These are phyloP conservation scores for Acromyrmex echinatior DNA, from an alignment of 1,140 invertebrate genomes.

Conservation along the genomic window DNA sequence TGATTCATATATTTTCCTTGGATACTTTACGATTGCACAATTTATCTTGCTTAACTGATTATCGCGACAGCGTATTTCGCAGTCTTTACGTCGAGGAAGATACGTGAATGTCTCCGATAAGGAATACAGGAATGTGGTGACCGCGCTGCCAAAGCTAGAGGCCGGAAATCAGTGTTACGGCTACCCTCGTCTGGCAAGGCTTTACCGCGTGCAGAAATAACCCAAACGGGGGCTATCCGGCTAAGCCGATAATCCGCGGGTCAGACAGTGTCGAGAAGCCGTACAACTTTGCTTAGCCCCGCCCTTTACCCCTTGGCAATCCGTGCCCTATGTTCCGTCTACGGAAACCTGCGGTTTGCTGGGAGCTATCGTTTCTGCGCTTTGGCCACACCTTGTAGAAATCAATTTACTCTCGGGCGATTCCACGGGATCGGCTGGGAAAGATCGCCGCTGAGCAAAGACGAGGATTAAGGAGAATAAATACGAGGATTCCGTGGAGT, in stretches of 20 bases:
- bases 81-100: conserved; percentile 1
- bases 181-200: conserved; percentile 72
- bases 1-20: not conserved
- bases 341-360: conserved; percentile 53
- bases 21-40: not conserved
- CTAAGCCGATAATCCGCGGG: conserved; percentile 86
- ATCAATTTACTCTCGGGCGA: conserved; percentile 57
- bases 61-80: conserved; percentile 20
- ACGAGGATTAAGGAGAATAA: conserved; percentile 46
- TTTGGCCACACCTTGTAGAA: conserved; percentile 47
- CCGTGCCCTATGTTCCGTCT: conserved; percentile 1
- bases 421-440: conserved; percentile 34
- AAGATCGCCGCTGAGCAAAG: conserved; percentile 43
- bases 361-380: conserved; percentile 57
- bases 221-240: conserved; percentile 72
- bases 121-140: conserved; percentile 32
- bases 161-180: conserved; percentile 75
- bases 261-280: conserved; percentile 86
- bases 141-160: conserved; percentile 35
- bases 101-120: conserved; percentile 15
- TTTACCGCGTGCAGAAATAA: conserved; percentile 78
- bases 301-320: conserved; percentile 28
- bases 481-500: conserved; percentile 17
- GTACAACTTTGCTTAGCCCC: conserved; percentile 81
- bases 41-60: conserved; percentile 33